A percentile compares a stretch with the other conserved stretches of the same genome.
Conservation (phyloP, 2,113 vertebrate genomes). For the Thunnus thynnus region DNA sequence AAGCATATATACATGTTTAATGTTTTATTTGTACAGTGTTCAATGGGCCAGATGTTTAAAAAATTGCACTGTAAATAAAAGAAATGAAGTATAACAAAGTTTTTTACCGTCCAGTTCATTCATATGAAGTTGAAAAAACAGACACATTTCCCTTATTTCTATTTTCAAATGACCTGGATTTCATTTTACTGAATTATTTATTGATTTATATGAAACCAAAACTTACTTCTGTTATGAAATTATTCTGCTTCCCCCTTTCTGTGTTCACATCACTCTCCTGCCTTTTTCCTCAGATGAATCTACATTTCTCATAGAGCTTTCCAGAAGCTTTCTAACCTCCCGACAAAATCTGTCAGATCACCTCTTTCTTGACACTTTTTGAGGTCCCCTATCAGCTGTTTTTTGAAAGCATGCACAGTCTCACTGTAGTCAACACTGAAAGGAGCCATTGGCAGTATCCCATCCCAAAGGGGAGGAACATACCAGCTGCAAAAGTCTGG, state of each 20-base stretch:
- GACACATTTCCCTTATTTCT: not conserved
- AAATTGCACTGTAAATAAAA: slow-evolving; percentile 51
- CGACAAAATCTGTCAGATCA: slow-evolving; percentile 53
- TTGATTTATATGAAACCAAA: not conserved
- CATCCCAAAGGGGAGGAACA: slow-evolving; percentile 69
- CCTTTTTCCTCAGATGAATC: not conserved
- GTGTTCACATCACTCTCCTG: not conserved
- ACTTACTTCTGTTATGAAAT: not conserved
- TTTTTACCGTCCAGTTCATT: no score
- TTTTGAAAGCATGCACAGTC: slow-evolving; percentile 59
- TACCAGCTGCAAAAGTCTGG: slow-evolving; percentile 61
- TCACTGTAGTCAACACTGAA: slow-evolving; percentile 63
- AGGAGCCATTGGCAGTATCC: slow-evolving; percentile 71
- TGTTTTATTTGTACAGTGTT: slow-evolving; percentile 55
- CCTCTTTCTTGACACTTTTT: slow-evolving; percentile 2
- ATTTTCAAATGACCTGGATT: not conserved
- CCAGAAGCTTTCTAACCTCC: slow-evolving; percentile 53
- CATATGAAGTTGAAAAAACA: not conserved
- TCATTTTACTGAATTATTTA: not conserved
- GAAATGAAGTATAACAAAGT: not conserved
- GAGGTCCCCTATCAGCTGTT: slow-evolving; percentile 41
- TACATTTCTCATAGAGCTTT: slow-evolving; percentile 18
- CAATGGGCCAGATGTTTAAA: not conserved
- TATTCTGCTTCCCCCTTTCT: not conserved
- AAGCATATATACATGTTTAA: slow-evolving; percentile 31